phyloP scores from a whole-genome alignment of 2,888 invertebrate genomes.

The Empis livida region DNA sequence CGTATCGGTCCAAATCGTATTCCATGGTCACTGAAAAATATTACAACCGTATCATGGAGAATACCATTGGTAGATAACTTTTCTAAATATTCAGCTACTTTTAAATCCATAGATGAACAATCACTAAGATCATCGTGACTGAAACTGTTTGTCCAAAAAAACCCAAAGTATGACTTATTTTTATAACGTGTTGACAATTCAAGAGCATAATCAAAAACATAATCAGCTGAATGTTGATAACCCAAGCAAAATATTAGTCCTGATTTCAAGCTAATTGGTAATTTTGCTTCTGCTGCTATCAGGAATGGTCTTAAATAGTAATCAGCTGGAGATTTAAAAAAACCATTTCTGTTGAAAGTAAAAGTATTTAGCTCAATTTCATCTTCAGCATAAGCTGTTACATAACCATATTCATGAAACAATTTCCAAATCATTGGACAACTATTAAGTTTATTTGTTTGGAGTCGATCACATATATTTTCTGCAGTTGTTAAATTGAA shows the following conservation, averaged over 20 bases:
- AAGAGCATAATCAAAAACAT: conserved; percentile 52
- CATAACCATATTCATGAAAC: conserved; percentile 56
- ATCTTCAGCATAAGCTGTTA: conserved; percentile 73
- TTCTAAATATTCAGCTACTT: conserved; percentile 45
- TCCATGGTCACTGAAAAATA: conserved; percentile 70
- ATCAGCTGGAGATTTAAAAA: conserved; percentile 61
- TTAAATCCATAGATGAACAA: conserved; percentile 51
- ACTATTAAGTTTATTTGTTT: no score
- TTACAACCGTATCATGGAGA: conserved; percentile 50
- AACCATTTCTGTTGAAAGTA: conserved; percentile 52
- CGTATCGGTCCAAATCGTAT: conserved; percentile 62
- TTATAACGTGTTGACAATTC: conserved; percentile 53
- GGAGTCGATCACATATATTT: conserved; percentile 38
- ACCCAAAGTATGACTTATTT: conserved; percentile 51
- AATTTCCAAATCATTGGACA: conserved; percentile 67
- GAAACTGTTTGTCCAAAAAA: conserved; percentile 68
- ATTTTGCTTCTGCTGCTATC: conserved; percentile 48
- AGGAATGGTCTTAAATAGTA: conserved; percentile 68
- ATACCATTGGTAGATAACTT: conserved; percentile 46
- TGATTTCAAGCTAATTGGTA: conserved; percentile 38
- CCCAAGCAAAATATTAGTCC: conserved; percentile 44
- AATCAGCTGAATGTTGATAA: conserved; percentile 51
- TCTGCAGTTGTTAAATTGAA: conserved; percentile 39
- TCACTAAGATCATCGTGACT: conserved; percentile 58
- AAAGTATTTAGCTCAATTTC: conserved; percentile 53